These are phyloP conservation scores for Phoenicopterus ruber DNA, from an alignment of 2,113 vertebrate species.

Conservation along the genomic window DNA sequence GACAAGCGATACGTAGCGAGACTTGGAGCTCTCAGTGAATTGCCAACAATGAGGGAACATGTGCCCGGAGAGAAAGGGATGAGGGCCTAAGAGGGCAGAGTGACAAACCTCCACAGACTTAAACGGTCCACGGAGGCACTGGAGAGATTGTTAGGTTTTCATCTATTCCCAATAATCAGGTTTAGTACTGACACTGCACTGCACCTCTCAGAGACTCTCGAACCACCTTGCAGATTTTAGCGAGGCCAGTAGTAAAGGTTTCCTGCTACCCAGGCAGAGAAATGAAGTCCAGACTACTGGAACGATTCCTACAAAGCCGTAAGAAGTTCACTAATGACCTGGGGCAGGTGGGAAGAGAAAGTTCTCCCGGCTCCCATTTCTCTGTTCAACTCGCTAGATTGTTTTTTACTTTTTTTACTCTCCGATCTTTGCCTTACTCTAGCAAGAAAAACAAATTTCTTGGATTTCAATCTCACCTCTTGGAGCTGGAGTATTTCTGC, in stretches of 20 bases:
- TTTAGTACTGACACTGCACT: not conserved
- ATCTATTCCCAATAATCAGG: not conserved
- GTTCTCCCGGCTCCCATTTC: not conserved
- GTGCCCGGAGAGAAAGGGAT: not conserved
- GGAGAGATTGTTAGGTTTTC: not conserved
- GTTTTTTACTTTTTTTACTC: not conserved
- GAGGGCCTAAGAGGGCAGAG: not conserved
- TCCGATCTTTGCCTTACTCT: not conserved
- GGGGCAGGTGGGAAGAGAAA: not conserved
- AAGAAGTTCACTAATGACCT: not conserved
- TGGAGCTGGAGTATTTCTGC: conserved; percentile 95
- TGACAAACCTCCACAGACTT: not conserved
- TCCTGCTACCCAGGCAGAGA: not conserved
- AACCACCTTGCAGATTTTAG: not conserved
- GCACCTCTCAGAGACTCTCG: not conserved
- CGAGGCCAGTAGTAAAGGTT: not conserved
- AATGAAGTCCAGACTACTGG: not conserved
- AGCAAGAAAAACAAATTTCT: not conserved
- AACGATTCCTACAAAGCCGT: not conserved
- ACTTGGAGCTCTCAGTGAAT: not conserved
- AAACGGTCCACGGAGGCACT: not conserved
- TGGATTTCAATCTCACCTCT: conserved; percentile 77
- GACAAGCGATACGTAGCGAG: not conserved
- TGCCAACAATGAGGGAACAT: not conserved
- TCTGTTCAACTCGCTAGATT: not conserved